Conservation (phyloP, 2,888 invertebrate genomes). For the Malthinus flaveolus region DNA sequence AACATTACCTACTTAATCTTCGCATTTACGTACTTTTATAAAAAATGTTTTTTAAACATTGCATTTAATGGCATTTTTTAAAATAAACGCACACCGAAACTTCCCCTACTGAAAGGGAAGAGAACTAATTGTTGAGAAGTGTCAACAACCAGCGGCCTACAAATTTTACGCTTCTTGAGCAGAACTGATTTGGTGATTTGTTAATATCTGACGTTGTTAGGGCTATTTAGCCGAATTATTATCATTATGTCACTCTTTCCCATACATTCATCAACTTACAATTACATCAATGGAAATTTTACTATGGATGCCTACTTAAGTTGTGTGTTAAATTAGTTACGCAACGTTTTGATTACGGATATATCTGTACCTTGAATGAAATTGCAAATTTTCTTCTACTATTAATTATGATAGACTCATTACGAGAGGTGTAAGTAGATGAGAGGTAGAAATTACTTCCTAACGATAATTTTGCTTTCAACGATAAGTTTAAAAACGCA, state of each 20-base stretch:
- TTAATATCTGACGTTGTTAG: conserved; percentile 31
- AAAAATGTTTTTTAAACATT: too few species aligned
- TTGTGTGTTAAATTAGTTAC: background rate
- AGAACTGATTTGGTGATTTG: conserved; percentile 43
- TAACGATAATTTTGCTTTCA: too few species aligned
- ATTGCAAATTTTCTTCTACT: too few species aligned
- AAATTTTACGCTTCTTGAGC: conserved; percentile 38
- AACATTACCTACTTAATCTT: too few species aligned
- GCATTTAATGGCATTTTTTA: background rate
- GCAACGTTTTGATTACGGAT: too few species aligned
- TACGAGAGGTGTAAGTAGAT: too few species aligned
- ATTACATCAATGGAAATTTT: background rate
- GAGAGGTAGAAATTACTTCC: too few species aligned
- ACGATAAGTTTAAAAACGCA: too few species aligned
- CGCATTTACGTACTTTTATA: too few species aligned
- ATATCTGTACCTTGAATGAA: too few species aligned
- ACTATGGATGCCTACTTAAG: background rate
- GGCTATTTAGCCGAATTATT: conserved; percentile 11
- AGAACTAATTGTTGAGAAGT: conserved; percentile 45
- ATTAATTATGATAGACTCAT: too few species aligned
- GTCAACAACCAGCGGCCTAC: conserved; percentile 40
- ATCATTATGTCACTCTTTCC: conserved; percentile 11
- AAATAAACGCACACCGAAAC: conserved; percentile 14
- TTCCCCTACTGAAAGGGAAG: conserved; percentile 39
- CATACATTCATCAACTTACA: conserved; percentile 6